phyloP scores from a whole-genome alignment of 1,140 invertebrate species.

The Neodiprion fabricii region DNA sequence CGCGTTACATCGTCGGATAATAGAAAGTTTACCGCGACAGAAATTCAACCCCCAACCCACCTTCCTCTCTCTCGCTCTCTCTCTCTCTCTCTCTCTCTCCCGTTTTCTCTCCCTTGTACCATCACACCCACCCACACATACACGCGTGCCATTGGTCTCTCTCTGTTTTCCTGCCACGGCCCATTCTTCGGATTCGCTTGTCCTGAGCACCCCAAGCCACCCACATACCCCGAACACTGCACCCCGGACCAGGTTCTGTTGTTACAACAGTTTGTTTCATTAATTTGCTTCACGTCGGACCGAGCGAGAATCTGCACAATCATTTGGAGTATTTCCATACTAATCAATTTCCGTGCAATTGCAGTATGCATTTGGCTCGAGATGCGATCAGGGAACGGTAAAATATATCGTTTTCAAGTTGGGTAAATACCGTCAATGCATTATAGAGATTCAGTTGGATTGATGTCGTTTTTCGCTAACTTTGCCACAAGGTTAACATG shows the following conservation, averaged over 20 bases:
- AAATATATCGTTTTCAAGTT: no score
- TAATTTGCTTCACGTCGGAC: background rate
- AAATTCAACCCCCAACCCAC: conserved; percentile 5
- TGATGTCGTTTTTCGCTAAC: no score
- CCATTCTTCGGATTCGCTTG: background rate
- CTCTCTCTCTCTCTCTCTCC: conserved; percentile 12
- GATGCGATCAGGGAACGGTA: no score
- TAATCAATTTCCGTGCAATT: no score
- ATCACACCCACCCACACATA: background rate
- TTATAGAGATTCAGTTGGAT: no score
- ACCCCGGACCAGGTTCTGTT: no score
- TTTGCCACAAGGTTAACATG: no score
- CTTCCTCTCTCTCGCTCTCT: conserved; percentile 28
- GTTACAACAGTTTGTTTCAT: background rate
- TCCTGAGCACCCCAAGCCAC: background rate
- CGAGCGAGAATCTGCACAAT: background rate
- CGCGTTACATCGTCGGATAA: conserved; percentile 55
- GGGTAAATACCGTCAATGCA: no score
- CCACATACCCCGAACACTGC: no score
- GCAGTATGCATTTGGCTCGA: no score
- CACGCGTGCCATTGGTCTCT: background rate
- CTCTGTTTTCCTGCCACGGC: background rate
- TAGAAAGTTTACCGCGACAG: conserved; percentile 58
- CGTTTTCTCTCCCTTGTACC: conserved; percentile 25
- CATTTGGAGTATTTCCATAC: background rate